Conservation (phyloP, 2,888 invertebrate genomes). For the Eustalomyia histrio region DNA sequence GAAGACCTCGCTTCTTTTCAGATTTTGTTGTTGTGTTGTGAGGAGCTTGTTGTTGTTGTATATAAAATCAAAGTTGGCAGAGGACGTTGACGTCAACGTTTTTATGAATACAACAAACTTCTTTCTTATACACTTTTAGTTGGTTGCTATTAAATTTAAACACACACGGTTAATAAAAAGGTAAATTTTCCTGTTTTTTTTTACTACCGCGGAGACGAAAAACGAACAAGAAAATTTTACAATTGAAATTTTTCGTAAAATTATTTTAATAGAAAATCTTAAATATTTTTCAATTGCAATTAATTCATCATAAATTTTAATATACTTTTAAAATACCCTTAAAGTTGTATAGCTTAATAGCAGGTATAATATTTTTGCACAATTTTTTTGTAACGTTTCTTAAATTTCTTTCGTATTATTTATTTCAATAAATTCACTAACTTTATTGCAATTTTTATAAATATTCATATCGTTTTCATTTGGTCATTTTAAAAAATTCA, state of each 20-base stretch:
- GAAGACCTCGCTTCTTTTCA: slow-evolving; percentile 22
- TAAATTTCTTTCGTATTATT: too few species aligned
- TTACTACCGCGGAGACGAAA: neutral
- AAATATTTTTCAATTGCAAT: neutral
- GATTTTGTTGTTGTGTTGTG: slow-evolving; percentile 25
- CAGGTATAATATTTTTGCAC: neutral
- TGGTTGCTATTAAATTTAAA: neutral
- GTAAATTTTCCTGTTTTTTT: slow-evolving; percentile 38
- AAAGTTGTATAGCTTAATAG: too few species aligned
- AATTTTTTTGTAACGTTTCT: neutral
- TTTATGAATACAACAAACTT: slow-evolving; percentile 24
- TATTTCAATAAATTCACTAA: neutral
- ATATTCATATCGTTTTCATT: neutral
- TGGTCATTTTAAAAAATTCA: neutral
- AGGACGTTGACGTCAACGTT: slow-evolving; percentile 11
- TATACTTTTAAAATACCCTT: too few species aligned
- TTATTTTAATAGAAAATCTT: neutral
- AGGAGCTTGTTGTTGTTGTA: slow-evolving; percentile 19
- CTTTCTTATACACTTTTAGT: neutral
- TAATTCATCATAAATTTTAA: neutral
- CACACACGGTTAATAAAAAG: slow-evolving; percentile 8
- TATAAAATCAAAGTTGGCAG: slow-evolving; percentile 32
- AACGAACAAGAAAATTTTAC: neutral
- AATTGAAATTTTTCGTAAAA: neutral
- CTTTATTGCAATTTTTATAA: neutral